phyloP scores from a whole-genome alignment of 2,888 invertebrate species.

The Argyra leucocephala region DNA sequence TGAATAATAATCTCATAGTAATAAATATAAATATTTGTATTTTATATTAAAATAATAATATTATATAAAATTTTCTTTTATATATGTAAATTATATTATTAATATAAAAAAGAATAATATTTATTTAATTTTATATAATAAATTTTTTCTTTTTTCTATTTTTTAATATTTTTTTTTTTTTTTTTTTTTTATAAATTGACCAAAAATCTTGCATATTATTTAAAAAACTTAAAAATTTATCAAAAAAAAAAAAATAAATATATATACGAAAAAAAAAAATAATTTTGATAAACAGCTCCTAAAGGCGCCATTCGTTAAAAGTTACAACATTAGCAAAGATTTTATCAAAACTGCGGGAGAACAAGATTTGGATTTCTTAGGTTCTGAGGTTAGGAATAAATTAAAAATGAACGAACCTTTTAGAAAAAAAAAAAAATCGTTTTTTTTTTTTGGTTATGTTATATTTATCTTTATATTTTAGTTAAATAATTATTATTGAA shows the following conservation, averaged over 20 bases:
- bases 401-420: conserved; percentile 26
- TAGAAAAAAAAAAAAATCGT: background rate
- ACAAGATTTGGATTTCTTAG: conserved; percentile 55
- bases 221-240: background rate
- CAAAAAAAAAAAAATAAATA: background rate
- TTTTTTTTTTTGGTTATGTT: background rate
- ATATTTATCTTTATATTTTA: background rate
- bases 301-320: conserved; percentile 94
- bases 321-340: conserved; percentile 63
- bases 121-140: background rate
- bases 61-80: too few species aligned
- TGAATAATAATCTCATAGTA: too few species aligned
- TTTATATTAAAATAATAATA: too few species aligned
- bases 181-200: background rate
- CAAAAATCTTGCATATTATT: too few species aligned
- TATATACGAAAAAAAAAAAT: conserved; percentile 18
- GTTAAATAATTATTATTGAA: too few species aligned
- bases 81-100: too few species aligned
- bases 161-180: too few species aligned
- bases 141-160: background rate
- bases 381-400: conserved; percentile 45
- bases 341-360: conserved; percentile 77
- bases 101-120: background rate
- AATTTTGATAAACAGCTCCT: conserved; percentile 57
- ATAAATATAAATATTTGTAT: too few species aligned